A percentile compares a stretch with the other conserved stretches of the same genome.
Conservation (phyloP, 1,140 invertebrate genomes). For the Nixonia krombeini region DNA sequence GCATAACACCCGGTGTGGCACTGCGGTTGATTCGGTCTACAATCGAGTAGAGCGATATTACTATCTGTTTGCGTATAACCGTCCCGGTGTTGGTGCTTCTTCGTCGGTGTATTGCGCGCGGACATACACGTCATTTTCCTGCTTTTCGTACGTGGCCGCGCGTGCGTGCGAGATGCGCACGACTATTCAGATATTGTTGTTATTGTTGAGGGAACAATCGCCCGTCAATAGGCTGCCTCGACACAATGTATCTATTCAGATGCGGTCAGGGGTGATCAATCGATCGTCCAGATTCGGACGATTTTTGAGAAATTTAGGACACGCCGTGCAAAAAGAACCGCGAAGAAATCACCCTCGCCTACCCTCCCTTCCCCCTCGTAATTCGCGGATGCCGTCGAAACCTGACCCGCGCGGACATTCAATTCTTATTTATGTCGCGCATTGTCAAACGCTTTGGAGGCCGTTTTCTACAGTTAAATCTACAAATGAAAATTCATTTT, state of each 20-base stretch:
- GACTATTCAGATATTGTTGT: slow-evolving; percentile 72
- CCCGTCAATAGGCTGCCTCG: slow-evolving; percentile 69
- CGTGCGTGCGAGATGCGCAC: slow-evolving; percentile 64
- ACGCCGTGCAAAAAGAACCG: no score
- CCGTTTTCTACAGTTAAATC: no score
- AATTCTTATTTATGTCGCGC: no score
- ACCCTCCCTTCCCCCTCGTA: no score
- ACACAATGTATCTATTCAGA: slow-evolving; percentile 72
- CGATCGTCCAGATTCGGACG: slow-evolving; percentile 50
- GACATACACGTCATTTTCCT: slow-evolving; percentile 27
- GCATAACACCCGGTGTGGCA: slow-evolving; percentile 36
- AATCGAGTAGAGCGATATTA: slow-evolving; percentile 39
- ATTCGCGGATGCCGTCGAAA: no score
- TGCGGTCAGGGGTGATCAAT: slow-evolving; percentile 69
- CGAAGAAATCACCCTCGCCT: no score
- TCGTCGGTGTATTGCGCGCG: slow-evolving; percentile 6
- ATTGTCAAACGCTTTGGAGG: no score
- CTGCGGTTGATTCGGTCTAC: slow-evolving; percentile 47
- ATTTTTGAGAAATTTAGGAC: slow-evolving; percentile 45
- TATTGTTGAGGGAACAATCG: slow-evolving; percentile 72
- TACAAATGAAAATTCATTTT: no score
- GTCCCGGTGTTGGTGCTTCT: no score
- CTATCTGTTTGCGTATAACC: slow-evolving; percentile 25
- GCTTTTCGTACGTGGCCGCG: slow-evolving; percentile 39
- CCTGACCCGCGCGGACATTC: no score